Evolutionary conservation across 2,797 vertebrate species (phyloP), one percentile per base, ranked within the genome.

Genomic region (Rallus crepitans): DNA sequence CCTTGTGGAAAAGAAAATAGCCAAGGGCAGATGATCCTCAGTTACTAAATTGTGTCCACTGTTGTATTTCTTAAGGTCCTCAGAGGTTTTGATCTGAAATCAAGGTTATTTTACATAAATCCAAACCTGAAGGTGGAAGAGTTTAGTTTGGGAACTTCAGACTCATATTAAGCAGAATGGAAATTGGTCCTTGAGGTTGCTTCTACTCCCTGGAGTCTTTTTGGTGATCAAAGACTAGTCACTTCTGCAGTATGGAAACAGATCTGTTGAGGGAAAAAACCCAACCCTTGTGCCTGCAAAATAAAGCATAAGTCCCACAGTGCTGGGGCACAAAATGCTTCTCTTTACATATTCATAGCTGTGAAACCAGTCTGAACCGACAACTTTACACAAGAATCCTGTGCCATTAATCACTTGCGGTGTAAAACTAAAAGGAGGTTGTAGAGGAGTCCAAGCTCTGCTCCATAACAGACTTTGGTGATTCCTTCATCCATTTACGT

Each of bases 361-460:
- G 65, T 79, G 30, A 81, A 96, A 91, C 72, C 33, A 63, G 70
- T 79, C 82, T 80, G 69, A 91, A 65, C 72, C 63, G 69, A 90
- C 30, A 88, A 40, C 88, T 92, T 90, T 93, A 80, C 59, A 86
- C 2, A 6, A 93, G 82, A 91, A 90, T 35, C 63, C 66, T 81
- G 39, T 60, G 69, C 39, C 73, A 90, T 66, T 91, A 91, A 88
- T 90, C 77, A 79, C 15, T 90, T 88, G 73, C 69, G 95, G 79
- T 31, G 65, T 60, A 76, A 85, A 90, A 78, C 42, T 78, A 39
- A 76, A 90, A 78, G 79, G 75, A 72, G 2, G 20, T 75, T 86
- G 30, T 39, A 70, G 45, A 95, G 53, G 31, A 79, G 60, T 82
- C 86, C 77, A 94, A 45, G 88, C 60, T 73, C 56, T 87, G 55